Evolutionary conservation across 2,888 invertebrate species (phyloP).

Genomic region (Tachina fera): DNA sequence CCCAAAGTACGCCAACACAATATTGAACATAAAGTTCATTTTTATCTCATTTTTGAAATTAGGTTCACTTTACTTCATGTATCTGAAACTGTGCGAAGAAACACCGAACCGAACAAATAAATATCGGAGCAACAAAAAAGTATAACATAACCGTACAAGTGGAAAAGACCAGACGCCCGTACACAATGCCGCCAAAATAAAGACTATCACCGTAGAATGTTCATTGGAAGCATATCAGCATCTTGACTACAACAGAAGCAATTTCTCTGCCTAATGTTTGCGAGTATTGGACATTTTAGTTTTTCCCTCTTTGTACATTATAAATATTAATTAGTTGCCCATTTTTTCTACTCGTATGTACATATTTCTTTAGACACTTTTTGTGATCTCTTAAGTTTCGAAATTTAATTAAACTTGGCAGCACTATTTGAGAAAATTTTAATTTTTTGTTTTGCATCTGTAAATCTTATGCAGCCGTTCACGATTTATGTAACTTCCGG

Average conservation of each 20-base stretch:
- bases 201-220: slow-evolving; percentile 75
- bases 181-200: slow-evolving; percentile 80
- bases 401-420: slow-evolving; percentile 56
- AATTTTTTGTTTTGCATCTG: slow-evolving; percentile 20
- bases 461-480: slow-evolving; percentile 39
- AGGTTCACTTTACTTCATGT: slow-evolving; percentile 63
- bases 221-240: slow-evolving; percentile 51
- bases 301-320: slow-evolving; percentile 38
- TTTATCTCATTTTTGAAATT: slow-evolving; percentile 55
- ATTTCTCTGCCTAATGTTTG: slow-evolving; percentile 27
- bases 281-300: slow-evolving; percentile 41
- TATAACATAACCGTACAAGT: slow-evolving; percentile 37
- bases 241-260: slow-evolving; percentile 34
- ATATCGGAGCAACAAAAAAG: slow-evolving; percentile 42
- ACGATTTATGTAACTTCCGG: slow-evolving; percentile 69
- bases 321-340: slow-evolving; percentile 57
- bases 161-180: slow-evolving; percentile 75
- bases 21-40: slow-evolving; percentile 40
- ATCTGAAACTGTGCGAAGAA: slow-evolving; percentile 44
- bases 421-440: slow-evolving; percentile 46
- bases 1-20: slow-evolving; percentile 65
- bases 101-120: slow-evolving; percentile 38
- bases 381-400: slow-evolving; percentile 58
- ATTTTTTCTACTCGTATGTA: slow-evolving; percentile 6
- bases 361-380: slow-evolving; percentile 28